phyloP scores from a whole-genome alignment of 37 sponge, comb jelly and placozoan genomes.

The Bolinopsis microptera region DNA sequence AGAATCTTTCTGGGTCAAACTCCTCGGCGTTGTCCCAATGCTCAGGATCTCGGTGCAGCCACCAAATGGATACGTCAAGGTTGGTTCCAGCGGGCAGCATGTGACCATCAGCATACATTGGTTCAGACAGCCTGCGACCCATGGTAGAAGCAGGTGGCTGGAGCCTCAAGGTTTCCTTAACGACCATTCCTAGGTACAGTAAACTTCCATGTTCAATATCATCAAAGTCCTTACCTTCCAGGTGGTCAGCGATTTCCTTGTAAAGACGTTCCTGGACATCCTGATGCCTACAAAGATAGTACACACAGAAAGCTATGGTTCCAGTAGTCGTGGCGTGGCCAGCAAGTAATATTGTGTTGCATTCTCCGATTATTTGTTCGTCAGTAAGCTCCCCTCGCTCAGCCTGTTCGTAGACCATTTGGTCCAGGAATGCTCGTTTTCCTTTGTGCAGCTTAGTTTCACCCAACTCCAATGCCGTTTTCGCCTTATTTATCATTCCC shows the following conservation, averaged over 20 bases:
- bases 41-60: constrained; percentile 75
- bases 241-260: constrained; percentile 6
- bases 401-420: neutral
- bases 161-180: constrained; percentile 86
- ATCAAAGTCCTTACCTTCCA: constrained; percentile 11
- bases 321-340: constrained; percentile 1
- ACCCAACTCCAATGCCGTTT: neutral
- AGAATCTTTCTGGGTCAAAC: constrained; percentile 84
- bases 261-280: constrained; percentile 35
- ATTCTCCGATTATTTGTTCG: neutral
- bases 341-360: constrained; percentile 41
- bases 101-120: constrained; percentile 69
- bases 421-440: constrained; percentile 48
- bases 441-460: constrained; percentile 6
- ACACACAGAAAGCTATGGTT: constrained; percentile 33
- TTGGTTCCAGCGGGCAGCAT: constrained; percentile 72
- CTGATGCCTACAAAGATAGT: constrained; percentile 28
- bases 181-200: constrained; percentile 72
- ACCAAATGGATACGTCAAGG: constrained; percentile 59
- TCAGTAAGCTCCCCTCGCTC: constrained; percentile 31
- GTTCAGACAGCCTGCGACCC: constrained; percentile 69
- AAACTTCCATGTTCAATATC: constrained; percentile 24
- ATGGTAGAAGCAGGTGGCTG: constrained; percentile 75
- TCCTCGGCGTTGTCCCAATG: constrained; percentile 87
- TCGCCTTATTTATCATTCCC: neutral